Conservation (phyloP, 2,888 invertebrate genomes). For the Trypoxylon attenuatum region DNA sequence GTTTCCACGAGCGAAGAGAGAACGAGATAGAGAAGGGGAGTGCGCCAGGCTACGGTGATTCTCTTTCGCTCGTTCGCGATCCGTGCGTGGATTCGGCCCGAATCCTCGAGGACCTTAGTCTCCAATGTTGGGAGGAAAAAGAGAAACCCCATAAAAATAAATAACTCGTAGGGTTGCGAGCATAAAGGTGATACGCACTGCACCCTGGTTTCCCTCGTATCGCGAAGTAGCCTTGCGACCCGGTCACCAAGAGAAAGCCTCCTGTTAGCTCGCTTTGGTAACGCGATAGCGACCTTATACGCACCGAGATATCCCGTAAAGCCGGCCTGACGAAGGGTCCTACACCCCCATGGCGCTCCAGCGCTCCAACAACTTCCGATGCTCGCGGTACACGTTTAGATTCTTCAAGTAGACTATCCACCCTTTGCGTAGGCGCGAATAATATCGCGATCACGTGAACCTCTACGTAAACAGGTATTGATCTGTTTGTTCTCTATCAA, state of each 20-base stretch:
- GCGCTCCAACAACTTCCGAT: constrained; percentile 19
- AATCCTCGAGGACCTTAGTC: constrained; percentile 44
- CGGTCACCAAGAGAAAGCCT: constrained; percentile 21
- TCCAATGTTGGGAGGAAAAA: constrained; percentile 45
- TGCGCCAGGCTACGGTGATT: constrained; percentile 21
- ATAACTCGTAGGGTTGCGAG: constrained; percentile 64
- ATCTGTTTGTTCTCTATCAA: constrained; percentile 26
- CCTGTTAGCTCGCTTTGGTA: constrained; percentile 30
- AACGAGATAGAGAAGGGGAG: no score
- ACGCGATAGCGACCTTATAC: constrained; percentile 34
- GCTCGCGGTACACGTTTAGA: constrained; percentile 17
- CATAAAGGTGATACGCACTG: constrained; percentile 62
- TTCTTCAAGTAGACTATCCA: no score
- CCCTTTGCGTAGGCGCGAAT: constrained; percentile 23
- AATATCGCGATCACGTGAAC: constrained; percentile 24
- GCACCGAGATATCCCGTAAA: constrained; percentile 36
- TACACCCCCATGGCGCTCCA: background rate
- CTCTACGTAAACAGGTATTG: constrained; percentile 25
- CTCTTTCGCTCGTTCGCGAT: constrained; percentile 17
- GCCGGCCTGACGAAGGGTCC: constrained; percentile 34
- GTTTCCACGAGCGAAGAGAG: constrained; percentile 44
- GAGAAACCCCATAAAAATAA: constrained; percentile 71
- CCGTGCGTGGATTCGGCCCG: constrained; percentile 21
- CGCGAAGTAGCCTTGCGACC: constrained; percentile 12
- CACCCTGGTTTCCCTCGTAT: background rate